Conservation (phyloP, 2,113 vertebrate genomes). For the Thymallus thymallus region DNA sequence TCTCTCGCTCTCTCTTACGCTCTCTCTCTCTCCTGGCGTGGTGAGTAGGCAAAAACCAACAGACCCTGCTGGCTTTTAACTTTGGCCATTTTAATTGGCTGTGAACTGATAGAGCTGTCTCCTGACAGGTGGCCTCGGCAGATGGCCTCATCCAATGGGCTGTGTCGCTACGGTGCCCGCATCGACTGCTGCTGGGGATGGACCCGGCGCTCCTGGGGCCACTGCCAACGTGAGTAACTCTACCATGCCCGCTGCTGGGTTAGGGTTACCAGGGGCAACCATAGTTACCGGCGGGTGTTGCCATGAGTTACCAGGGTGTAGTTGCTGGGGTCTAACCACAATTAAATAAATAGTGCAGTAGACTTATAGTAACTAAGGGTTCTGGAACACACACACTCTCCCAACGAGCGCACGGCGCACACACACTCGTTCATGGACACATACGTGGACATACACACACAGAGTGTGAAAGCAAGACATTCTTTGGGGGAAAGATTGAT, state of each 20-base stretch:
- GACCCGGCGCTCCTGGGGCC: constrained; percentile 87
- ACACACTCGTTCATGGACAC: constrained; percentile 8
- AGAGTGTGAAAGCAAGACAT: constrained; percentile 28
- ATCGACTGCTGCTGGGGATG: constrained; percentile 99
- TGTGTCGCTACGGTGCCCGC: constrained; percentile 88
- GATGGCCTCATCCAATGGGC: constrained; percentile 81
- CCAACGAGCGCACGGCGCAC: constrained; percentile 3
- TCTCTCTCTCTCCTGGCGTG: background rate
- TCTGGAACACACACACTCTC: background rate
- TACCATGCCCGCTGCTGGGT: constrained; percentile 28
- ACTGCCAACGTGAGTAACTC: constrained; percentile 93
- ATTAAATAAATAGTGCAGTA: background rate
- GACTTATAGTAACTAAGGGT: background rate
- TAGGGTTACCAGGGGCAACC: constrained; percentile 56
- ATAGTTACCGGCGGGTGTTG: constrained; percentile 64
- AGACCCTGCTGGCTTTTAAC: background rate
- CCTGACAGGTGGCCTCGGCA: constrained; percentile 90
- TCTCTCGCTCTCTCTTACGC: background rate
- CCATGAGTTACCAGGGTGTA: constrained; percentile 37
- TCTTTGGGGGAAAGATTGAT: constrained; percentile 57
- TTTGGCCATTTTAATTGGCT: background rate
- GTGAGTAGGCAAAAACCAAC: background rate
- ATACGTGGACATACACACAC: background rate
- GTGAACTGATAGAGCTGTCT: constrained; percentile 27
- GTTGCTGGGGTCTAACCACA: constrained; percentile 47